These are phyloP conservation scores for Onychomys leucogaster DNA, from an alignment of 2,797 vertebrate genomes.

Conservation along the genomic window DNA sequence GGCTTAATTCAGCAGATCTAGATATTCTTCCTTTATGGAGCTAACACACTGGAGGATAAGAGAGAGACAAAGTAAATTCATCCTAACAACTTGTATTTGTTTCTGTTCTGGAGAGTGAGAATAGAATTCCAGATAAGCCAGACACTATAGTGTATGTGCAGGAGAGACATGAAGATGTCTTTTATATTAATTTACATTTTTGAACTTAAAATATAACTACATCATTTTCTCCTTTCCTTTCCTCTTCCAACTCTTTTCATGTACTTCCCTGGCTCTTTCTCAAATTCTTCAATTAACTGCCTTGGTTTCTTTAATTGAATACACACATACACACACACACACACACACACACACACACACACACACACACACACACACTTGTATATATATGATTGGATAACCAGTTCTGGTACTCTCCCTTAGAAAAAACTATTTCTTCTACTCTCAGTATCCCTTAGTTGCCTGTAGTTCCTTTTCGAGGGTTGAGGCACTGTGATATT, in stretches of 20 bases:
- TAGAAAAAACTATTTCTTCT: too few relatives aligned
- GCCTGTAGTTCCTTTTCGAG: not conserved
- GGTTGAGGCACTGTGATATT: too few relatives aligned
- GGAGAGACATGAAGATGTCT: not conserved
- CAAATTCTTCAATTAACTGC: not conserved
- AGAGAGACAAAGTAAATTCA: not conserved
- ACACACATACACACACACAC: not conserved
- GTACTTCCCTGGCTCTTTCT: not conserved
- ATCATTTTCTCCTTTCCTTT: not conserved
- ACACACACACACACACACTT: not conserved
- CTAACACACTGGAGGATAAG: fast-evolving
- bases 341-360: not conserved
- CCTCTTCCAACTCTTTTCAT: not conserved
- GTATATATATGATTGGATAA: too few relatives aligned
- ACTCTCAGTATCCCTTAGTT: not conserved
- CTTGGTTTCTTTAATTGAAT: not conserved
- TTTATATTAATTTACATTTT: not conserved
- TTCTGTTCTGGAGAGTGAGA: not conserved
- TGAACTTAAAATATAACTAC: not conserved
- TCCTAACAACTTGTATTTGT: not conserved
- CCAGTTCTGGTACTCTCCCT: too few relatives aligned
- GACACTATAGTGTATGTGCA: not conserved
- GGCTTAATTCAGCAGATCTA: not conserved
- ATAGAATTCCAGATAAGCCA: not conserved
- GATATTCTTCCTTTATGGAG: not conserved